Percentiles rank a stretch among this genome's conserved stretches.
phyloP scores from a whole-genome alignment of 23 tunicate species.

The Halocynthia roretzi region DNA sequence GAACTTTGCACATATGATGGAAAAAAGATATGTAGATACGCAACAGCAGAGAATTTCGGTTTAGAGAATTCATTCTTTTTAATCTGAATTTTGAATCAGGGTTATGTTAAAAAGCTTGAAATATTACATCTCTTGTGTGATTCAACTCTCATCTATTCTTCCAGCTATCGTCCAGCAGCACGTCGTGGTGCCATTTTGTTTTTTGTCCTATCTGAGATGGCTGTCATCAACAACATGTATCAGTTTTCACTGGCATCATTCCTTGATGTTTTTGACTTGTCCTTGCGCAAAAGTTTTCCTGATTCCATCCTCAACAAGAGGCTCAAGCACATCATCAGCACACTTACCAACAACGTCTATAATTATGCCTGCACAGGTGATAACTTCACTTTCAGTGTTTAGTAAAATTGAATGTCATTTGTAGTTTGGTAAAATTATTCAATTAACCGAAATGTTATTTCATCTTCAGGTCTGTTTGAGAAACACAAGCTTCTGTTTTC shows the following conservation, averaged over 20 bases:
- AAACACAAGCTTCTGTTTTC: slow-evolving; percentile 95
- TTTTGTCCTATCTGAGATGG: slow-evolving; percentile 97
- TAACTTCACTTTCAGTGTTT: background rate
- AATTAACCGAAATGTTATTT: background rate
- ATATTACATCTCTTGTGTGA: background rate
- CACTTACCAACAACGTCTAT: slow-evolving; percentile 89
- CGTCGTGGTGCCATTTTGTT: slow-evolving; percentile 97
- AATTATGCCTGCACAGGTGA: slow-evolving; percentile 99
- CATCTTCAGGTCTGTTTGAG: slow-evolving; percentile 84
- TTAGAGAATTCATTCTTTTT: background rate
- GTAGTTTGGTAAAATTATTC: background rate
- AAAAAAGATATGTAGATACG: too few relatives aligned
- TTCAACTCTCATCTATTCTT: background rate
- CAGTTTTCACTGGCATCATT: slow-evolving; percentile 99
- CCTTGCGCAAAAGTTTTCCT: slow-evolving; percentile 90
- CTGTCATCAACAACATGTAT: slow-evolving; percentile 98
- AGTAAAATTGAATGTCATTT: background rate
- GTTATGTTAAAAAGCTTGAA: background rate
- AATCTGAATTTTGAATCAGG: background rate
- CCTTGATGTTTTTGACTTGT: slow-evolving; percentile 94
- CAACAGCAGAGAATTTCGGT: too few relatives aligned
- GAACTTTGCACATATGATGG: too few relatives aligned
- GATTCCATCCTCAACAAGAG: slow-evolving; percentile 87
- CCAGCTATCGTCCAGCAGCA: slow-evolving; percentile 99
- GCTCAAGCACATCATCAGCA: slow-evolving; percentile 76